Evolutionary conservation across 2,113 vertebrate species (phyloP).

Genomic region (Heterocephalus glaber): DNA sequence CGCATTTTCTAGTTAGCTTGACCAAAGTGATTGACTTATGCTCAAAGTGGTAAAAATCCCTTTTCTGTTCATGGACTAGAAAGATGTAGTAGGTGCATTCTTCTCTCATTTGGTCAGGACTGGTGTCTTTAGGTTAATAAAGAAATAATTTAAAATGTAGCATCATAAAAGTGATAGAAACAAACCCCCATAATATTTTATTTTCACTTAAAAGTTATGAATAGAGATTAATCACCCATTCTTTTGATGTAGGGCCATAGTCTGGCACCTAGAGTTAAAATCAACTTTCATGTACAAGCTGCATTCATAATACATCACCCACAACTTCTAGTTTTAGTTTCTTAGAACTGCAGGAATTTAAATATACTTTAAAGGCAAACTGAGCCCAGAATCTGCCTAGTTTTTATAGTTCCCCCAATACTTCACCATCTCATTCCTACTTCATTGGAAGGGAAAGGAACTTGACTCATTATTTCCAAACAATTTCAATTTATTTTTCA

Average conservation of each 20-base stretch:
- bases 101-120: constrained; percentile 15
- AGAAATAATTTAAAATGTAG: constrained; percentile 13
- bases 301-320: not conserved
- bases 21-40: constrained; percentile 15
- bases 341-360: not conserved
- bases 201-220: constrained; percentile 50
- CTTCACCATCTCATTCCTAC: not conserved
- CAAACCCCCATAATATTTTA: constrained; percentile 20
- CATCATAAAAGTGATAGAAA: constrained; percentile 7
- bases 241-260: not conserved
- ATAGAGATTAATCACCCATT: not conserved
- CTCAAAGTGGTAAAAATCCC: not conserved
- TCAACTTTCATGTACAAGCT: not conserved
- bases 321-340: not conserved
- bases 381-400: not conserved
- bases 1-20: constrained; percentile 47
- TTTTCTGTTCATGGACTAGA: constrained; percentile 25
- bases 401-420: not conserved
- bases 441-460: constrained; percentile 48
- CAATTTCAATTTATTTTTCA: constrained; percentile 23
- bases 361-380: not conserved
- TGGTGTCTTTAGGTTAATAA: constrained; percentile 33
- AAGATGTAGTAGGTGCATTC: not conserved
- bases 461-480: not conserved
- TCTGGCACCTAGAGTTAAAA: not conserved